Evolutionary conservation across 2,888 invertebrate species (phyloP).

Genomic region (Mylabris sibirica): DNA sequence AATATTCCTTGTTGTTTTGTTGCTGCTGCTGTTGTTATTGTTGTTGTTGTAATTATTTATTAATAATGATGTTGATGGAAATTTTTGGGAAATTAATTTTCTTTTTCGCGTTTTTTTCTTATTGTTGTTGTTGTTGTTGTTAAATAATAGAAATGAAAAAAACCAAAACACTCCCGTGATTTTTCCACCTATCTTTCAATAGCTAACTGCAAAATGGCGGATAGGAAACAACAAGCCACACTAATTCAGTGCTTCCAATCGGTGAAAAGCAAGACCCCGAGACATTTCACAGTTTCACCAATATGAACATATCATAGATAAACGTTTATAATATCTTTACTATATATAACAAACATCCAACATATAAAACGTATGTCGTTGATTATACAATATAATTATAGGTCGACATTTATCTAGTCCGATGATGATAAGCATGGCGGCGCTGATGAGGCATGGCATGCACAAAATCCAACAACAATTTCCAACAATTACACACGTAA

Average conservation of each 20-base stretch:
- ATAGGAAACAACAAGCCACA: conserved; percentile 84
- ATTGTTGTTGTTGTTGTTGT: too few relatives aligned
- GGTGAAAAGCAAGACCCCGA: conserved; percentile 58
- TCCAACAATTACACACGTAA: conserved; percentile 59
- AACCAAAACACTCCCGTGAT: conserved; percentile 62
- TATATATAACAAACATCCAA: neutral
- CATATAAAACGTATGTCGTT: conserved; percentile 1
- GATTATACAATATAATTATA: neutral
- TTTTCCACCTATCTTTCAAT: conserved; percentile 80
- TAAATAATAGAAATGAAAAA: neutral
- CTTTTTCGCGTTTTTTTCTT: neutral
- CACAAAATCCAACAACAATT: conserved; percentile 56
- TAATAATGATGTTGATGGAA: too few relatives aligned
- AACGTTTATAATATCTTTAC: conserved; percentile 43
- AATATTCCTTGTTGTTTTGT: too few relatives aligned
- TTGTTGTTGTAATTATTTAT: too few relatives aligned
- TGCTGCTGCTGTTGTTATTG: too few relatives aligned
- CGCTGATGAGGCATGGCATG: conserved; percentile 67
- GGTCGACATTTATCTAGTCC: conserved; percentile 43
- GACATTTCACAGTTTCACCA: conserved; percentile 53
- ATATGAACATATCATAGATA: conserved; percentile 42
- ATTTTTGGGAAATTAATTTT: too few relatives aligned
- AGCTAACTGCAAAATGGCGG: conserved; percentile 91
- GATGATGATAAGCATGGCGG: conserved; percentile 65
- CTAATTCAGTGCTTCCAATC: conserved; percentile 69